phyloP scores from a whole-genome alignment of 2,113 vertebrate genomes.

The Colius striatus region DNA sequence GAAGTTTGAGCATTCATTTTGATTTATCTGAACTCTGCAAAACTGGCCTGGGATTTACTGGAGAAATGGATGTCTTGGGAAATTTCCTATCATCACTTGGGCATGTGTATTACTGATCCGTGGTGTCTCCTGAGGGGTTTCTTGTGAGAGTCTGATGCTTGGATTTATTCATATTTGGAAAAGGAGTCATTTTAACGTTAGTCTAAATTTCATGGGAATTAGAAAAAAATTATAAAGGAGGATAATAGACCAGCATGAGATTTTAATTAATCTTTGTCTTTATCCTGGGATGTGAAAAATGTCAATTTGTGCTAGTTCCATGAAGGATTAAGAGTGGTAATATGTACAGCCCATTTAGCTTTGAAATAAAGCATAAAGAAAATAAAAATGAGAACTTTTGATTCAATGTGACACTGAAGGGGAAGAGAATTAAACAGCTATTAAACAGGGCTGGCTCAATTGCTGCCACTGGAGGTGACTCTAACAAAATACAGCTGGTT shows the following conservation, averaged over 20 bases:
- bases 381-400: conserved; percentile 60
- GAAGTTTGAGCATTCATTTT: not conserved
- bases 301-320: conserved; percentile 45
- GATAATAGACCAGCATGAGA: conserved; percentile 22
- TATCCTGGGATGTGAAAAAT: conserved; percentile 45
- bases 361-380: conserved; percentile 66
- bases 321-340: conserved; percentile 61
- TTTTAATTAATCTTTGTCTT: conserved; percentile 69
- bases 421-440: conserved; percentile 38
- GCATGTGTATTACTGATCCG: not conserved
- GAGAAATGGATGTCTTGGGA: not conserved
- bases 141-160: not conserved
- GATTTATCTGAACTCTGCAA: conserved; percentile 20
- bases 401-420: conserved; percentile 62
- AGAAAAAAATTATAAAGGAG: conserved; percentile 30
- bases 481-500: conserved; percentile 7
- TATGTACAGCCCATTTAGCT: conserved; percentile 56
- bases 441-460: conserved; percentile 29
- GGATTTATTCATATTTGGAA: conserved; percentile 2
- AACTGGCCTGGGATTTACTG: not conserved
- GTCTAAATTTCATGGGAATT: conserved; percentile 34
- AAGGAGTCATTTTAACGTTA: not conserved
- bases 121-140: not conserved
- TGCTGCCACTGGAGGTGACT: conserved; percentile 33
- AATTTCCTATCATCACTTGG: not conserved